Conservation (phyloP, 2,113 vertebrate genomes). For the Myiozetetes cayanensis region DNA sequence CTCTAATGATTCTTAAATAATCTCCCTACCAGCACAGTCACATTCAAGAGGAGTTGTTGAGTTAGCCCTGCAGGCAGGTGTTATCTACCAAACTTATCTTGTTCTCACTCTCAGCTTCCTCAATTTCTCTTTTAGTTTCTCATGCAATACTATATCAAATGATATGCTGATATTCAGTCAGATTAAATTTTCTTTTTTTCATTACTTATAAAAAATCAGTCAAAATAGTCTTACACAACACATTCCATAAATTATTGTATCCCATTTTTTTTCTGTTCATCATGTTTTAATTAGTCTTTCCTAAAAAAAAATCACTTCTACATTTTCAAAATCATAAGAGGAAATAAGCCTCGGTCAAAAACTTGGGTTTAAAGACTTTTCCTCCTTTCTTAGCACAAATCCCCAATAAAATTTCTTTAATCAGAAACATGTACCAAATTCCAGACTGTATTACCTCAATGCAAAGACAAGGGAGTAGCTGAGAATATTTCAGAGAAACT, state of each 20-base stretch:
- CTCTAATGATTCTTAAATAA: background rate
- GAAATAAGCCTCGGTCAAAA: background rate
- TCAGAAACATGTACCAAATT: background rate
- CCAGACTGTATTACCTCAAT: constrained; percentile 80
- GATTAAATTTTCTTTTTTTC: background rate
- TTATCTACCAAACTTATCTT: background rate
- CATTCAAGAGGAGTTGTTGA: background rate
- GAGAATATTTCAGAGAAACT: constrained; percentile 67
- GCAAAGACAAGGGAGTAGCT: constrained; percentile 84
- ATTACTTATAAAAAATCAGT: background rate
- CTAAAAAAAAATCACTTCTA: background rate
- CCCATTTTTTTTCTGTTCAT: background rate
- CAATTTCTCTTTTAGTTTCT: background rate
- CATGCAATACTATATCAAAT: background rate
- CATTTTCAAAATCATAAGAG: background rate
- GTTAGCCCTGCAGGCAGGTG: background rate
- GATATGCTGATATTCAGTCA: background rate
- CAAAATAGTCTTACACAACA: background rate
- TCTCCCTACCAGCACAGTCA: background rate
- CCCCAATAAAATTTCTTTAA: background rate
- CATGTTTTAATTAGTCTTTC: background rate
- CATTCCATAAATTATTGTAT: background rate
- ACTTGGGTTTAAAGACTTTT: background rate
- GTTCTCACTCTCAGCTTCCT: background rate
- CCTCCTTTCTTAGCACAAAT: background rate